Evolutionary conservation across 2,797 vertebrate species (phyloP).

Genomic region (Neosilurus mollespiculum): DNA sequence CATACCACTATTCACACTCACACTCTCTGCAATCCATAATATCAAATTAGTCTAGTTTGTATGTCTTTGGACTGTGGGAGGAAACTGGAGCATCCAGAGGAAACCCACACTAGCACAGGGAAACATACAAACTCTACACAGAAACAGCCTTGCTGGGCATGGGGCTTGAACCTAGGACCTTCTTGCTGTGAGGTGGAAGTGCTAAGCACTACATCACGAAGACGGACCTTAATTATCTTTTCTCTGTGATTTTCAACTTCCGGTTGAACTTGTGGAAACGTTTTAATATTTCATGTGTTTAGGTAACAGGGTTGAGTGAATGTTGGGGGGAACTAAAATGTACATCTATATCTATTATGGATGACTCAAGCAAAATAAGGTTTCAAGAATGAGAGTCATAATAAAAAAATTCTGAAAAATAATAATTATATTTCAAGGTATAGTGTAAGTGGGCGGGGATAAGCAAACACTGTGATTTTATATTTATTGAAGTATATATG

Average conservation of each 20-base stretch:
- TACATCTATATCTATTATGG: neutral
- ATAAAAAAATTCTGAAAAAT: neutral
- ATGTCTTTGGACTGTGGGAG: too few relatives aligned
- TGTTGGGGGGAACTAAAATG: neutral
- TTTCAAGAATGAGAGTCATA: neutral
- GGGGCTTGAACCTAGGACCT: too few relatives aligned
- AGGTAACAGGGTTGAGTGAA: neutral
- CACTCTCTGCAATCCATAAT: too few relatives aligned
- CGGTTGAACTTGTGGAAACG: neutral
- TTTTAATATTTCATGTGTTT: neutral
- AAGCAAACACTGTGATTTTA: neutral
- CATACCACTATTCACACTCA: too few relatives aligned
- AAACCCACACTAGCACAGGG: too few relatives aligned
- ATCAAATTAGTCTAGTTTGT: too few relatives aligned
- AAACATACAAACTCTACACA: too few relatives aligned
- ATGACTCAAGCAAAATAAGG: neutral
- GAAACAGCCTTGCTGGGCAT: too few relatives aligned
- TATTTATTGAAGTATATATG: neutral
- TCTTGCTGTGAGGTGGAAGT: too few relatives aligned
- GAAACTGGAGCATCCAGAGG: too few relatives aligned
- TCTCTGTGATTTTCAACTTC: neutral
- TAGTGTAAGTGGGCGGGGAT: neutral
- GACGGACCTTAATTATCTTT: neutral
- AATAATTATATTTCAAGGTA: neutral
- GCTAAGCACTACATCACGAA: too few relatives aligned